phyloP scores from a whole-genome alignment of 2,888 invertebrate species.

The Drosophila aldrichi region DNA sequence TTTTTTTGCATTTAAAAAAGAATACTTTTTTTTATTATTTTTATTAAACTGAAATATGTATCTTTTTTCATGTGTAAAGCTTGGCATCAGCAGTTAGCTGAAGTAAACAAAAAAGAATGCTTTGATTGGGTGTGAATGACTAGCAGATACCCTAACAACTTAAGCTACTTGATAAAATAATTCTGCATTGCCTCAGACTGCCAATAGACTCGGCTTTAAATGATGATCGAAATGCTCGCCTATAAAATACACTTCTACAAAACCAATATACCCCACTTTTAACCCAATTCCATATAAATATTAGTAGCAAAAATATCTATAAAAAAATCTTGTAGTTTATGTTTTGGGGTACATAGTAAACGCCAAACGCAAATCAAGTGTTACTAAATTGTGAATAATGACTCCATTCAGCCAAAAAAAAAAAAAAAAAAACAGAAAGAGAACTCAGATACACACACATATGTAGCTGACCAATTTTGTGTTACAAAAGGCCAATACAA shows the following conservation, averaged over 20 bases:
- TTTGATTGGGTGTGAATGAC: background rate
- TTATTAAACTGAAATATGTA: constrained; percentile 4
- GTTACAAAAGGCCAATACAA: constrained; percentile 70
- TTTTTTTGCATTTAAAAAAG: constrained; percentile 19
- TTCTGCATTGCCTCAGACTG: too few species aligned
- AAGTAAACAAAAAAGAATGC: background rate
- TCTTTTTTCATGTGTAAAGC: constrained; percentile 3
- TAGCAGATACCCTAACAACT: background rate
- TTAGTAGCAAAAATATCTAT: constrained; percentile 62
- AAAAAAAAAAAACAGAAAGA: constrained; percentile 16
- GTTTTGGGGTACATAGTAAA: constrained; percentile 51
- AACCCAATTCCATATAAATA: background rate
- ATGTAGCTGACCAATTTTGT: constrained; percentile 57
- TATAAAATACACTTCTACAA: background rate
- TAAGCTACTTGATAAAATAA: too few species aligned
- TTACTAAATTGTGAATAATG: constrained; percentile 82
- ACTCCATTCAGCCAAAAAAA: constrained; percentile 56
- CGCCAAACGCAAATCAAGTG: constrained; percentile 78
- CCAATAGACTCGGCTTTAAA: too few species aligned
- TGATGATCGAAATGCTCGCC: too few species aligned
- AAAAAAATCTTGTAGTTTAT: constrained; percentile 42
- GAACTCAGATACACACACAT: constrained; percentile 4
- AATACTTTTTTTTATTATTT: background rate
- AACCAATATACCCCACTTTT: background rate
- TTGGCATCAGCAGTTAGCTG: background rate